Conservation (phyloP, 2,797 vertebrate species). For the Carcharodon carcharias region DNA sequence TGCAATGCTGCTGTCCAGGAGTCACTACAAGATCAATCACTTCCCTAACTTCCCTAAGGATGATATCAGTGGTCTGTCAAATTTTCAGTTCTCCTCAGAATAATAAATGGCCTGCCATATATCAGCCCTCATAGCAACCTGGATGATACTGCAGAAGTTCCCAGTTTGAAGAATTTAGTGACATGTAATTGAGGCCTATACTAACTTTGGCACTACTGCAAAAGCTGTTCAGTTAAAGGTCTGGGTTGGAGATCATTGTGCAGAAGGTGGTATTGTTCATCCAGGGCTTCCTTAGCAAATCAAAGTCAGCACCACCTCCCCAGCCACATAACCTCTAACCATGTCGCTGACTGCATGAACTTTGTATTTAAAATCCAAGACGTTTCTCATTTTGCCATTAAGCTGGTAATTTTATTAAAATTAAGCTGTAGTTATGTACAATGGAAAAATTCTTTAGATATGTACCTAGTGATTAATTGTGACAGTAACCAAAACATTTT, state of each 20-base stretch:
- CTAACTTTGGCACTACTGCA: background rate
- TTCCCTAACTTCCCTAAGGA: background rate
- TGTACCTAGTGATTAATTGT: background rate
- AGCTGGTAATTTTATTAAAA: background rate
- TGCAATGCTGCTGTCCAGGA: background rate
- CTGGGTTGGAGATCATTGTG: background rate
- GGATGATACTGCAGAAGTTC: background rate
- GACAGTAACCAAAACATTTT: background rate
- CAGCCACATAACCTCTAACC: too few species aligned
- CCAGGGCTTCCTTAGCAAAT: background rate
- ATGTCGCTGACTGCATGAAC: too few species aligned
- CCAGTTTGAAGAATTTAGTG: background rate
- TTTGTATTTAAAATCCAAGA: background rate
- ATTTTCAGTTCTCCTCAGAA: background rate
- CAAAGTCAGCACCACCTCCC: background rate
- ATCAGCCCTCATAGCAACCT: background rate
- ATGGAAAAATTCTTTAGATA: background rate
- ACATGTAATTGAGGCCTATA: background rate
- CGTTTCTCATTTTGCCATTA: background rate
- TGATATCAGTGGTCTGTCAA: background rate
- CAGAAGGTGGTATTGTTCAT: background rate
- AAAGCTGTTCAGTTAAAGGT: background rate
- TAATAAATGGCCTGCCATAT: background rate
- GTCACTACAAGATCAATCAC: background rate
- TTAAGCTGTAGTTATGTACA: background rate